Evolutionary conservation across 2,888 invertebrate genomes (phyloP).

Genomic region (Kuschelorhynchus macadamiae): DNA sequence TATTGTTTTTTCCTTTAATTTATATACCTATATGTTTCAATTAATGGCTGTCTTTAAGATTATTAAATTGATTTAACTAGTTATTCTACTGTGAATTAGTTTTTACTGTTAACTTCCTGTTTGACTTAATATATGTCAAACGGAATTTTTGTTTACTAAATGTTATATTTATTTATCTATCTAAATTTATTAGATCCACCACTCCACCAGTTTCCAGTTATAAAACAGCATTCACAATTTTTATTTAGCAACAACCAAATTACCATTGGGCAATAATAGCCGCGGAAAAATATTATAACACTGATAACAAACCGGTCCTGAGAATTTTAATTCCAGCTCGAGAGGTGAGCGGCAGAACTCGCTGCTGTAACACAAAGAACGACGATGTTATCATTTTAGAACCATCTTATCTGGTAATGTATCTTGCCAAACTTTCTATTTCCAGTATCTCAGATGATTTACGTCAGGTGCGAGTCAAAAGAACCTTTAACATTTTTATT

Average conservation of each 20-base stretch:
- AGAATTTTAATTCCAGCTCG: conserved; percentile 41
- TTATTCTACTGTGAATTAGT: no score
- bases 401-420: conserved; percentile 63
- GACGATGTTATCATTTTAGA: conserved; percentile 61
- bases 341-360: conserved; percentile 47
- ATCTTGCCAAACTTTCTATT: conserved; percentile 68
- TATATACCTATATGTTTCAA: no score
- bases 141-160: no score
- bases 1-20: no score
- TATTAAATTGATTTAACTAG: no score
- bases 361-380: conserved; percentile 48
- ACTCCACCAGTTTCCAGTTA: no score
- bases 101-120: no score
- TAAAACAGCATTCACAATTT: conserved; percentile 19
- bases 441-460: conserved; percentile 51
- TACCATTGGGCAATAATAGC: conserved; percentile 19
- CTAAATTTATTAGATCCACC: no score
- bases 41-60: no score
- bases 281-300: conserved; percentile 33
- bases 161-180: no score
- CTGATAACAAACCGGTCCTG: conserved; percentile 51
- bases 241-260: conserved; percentile 35
- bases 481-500: conserved; percentile 49
- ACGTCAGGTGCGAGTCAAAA: conserved; percentile 48
- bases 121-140: no score